Evolutionary conservation across 2,888 invertebrate genomes (phyloP).

Genomic region (Dioctria rufipes): DNA sequence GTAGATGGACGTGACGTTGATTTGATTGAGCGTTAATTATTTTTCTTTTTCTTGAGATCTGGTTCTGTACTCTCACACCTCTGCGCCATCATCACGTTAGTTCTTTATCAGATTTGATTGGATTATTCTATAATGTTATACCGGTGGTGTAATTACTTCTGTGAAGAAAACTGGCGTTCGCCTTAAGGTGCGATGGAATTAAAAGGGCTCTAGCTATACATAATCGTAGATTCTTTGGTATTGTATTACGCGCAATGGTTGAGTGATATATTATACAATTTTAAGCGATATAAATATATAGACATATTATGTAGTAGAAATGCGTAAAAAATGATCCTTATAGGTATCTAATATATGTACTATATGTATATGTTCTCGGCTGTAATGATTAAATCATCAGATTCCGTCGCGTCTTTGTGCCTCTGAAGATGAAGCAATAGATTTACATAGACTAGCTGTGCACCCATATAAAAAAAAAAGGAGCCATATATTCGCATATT

Average conservation of each 20-base stretch:
- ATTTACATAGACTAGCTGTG: neutral
- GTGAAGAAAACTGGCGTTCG: constrained; percentile 16
- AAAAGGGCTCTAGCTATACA: constrained; percentile 1
- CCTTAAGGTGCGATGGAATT: constrained; percentile 47
- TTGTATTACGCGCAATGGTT: constrained; percentile 27
- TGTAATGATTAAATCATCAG: constrained; percentile 31
- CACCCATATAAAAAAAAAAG: constrained; percentile 6
- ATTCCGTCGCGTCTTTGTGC: neutral
- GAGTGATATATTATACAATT: constrained; percentile 35
- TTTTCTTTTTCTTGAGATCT: constrained; percentile 54
- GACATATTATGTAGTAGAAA: too few relatives aligned
- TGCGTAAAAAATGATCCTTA: too few relatives aligned
- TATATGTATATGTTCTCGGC: neutral
- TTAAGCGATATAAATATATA: neutral
- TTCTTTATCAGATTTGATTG: constrained; percentile 53
- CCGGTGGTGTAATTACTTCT: constrained; percentile 43
- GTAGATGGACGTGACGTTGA: constrained; percentile 71
- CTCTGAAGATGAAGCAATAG: constrained; percentile 19
- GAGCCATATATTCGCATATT: too few relatives aligned
- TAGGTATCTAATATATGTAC: too few relatives aligned
- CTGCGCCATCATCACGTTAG: constrained; percentile 49
- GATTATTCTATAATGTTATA: constrained; percentile 50
- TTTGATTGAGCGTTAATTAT: constrained; percentile 68
- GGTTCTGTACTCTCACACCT: constrained; percentile 44
- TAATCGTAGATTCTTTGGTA: too few relatives aligned